Percentiles rank a stretch among this genome's conserved stretches.
These are phyloP conservation scores for Zhuqinia jingwanae DNA, from an alignment of 2,888 invertebrate genomes.

Conservation along the genomic window DNA sequence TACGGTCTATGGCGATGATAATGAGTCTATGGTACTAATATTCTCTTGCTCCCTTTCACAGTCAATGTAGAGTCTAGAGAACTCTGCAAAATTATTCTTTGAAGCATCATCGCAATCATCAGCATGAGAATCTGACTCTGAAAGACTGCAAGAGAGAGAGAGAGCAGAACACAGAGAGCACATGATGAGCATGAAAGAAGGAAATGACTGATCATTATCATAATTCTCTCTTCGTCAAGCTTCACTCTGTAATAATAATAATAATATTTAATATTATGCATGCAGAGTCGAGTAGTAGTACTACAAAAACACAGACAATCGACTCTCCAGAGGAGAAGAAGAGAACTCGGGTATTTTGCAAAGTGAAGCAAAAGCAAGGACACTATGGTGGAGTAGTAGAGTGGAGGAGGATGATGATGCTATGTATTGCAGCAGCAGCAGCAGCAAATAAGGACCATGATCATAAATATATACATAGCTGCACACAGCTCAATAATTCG, in stretches of 20 bases:
- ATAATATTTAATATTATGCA: background rate
- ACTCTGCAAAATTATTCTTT: too few relatives aligned
- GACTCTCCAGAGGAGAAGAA: too few relatives aligned
- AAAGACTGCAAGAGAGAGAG: background rate
- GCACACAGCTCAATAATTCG: conserved; percentile 44
- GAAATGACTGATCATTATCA: conserved; percentile 74
- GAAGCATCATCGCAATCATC: background rate
- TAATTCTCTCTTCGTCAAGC: conserved; percentile 61
- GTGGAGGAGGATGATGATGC: background rate
- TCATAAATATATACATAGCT: background rate
- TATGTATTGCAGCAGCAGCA: conserved; percentile 8
- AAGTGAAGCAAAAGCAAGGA: conserved; percentile 40
- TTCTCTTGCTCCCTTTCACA: too few relatives aligned
- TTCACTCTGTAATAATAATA: conserved; percentile 19
- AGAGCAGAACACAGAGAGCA: background rate
- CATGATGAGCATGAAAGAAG: conserved; percentile 62
- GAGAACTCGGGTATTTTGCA: conserved; percentile 43
- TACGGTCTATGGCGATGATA: too few relatives aligned
- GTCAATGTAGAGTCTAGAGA: too few relatives aligned
- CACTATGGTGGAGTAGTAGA: background rate
- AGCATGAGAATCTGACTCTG: background rate
- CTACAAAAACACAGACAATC: conserved; percentile 11
- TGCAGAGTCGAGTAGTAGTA: background rate
- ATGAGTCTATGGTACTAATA: too few relatives aligned
- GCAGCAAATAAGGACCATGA: too few relatives aligned